A percentile compares a stretch with the other conserved stretches of the same genome.
Conservation (phyloP, 2,888 invertebrate species). For the Drosophila meridiana region DNA sequence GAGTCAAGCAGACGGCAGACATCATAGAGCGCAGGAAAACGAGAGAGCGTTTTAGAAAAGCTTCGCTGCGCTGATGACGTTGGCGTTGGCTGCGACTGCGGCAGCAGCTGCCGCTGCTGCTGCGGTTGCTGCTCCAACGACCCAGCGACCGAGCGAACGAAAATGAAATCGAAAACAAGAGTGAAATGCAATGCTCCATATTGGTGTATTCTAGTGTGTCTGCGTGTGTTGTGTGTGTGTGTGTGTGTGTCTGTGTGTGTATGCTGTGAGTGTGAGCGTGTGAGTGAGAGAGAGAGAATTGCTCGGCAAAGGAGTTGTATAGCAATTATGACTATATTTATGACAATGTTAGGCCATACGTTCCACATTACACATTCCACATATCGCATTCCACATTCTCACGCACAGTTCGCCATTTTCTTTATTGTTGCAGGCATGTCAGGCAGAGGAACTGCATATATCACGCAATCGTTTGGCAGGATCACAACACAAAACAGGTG, state of each 20-base stretch:
- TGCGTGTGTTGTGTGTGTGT: constrained; percentile 12
- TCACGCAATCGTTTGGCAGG: constrained; percentile 66
- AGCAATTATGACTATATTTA: constrained; percentile 30
- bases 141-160: constrained; percentile 66
- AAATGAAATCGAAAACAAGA: constrained; percentile 76
- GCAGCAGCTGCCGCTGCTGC: constrained; percentile 21
- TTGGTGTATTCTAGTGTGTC: constrained; percentile 52
- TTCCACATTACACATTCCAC: constrained; percentile 14
- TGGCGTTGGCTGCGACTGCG: constrained; percentile 37
- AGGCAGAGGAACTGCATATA: constrained; percentile 61
- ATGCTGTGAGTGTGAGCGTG: not conserved
- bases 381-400: constrained; percentile 4
- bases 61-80: constrained; percentile 42
- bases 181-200: constrained; percentile 66
- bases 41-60: constrained; percentile 60
- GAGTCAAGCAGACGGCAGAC: constrained; percentile 39
- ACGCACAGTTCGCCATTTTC: constrained; percentile 13
- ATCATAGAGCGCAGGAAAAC: constrained; percentile 13
- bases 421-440: constrained; percentile 66
- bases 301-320: constrained; percentile 16
- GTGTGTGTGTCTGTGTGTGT: constrained; percentile 6
- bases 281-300: not conserved
- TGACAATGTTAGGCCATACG: constrained; percentile 12
- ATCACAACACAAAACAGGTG: constrained; percentile 67
- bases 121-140: constrained; percentile 57